Evolutionary conservation across 2,888 invertebrate genomes (phyloP).

Genomic region (Plagiodera versicolora): DNA sequence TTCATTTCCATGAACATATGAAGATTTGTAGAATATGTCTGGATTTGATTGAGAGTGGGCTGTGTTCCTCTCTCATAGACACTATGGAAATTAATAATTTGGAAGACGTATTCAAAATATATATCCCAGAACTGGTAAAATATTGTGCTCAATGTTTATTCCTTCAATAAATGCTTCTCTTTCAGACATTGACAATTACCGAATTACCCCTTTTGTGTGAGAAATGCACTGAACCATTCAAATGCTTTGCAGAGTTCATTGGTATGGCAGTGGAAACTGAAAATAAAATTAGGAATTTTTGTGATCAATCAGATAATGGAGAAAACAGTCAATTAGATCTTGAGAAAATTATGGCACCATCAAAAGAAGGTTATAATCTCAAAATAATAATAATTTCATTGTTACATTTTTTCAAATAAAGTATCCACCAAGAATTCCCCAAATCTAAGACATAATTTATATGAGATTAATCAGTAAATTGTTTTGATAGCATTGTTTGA

Average conservation of each 20-base stretch:
- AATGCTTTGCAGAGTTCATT: slow-evolving; percentile 19
- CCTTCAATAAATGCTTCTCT: not conserved
- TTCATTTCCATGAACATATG: slow-evolving; percentile 9
- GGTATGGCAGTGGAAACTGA: slow-evolving; percentile 12
- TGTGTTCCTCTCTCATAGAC: slow-evolving; percentile 12
- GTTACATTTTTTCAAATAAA: too few relatives aligned
- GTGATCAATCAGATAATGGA: slow-evolving; percentile 6
- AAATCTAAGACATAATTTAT: too few relatives aligned
- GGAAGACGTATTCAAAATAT: slow-evolving; percentile 13
- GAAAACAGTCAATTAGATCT: slow-evolving; percentile 10
- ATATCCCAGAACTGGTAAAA: slow-evolving; percentile 23
- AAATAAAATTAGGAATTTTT: slow-evolving; percentile 15
- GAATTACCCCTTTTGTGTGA: slow-evolving; percentile 19
- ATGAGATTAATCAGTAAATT: too few relatives aligned
- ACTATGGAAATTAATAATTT: slow-evolving; percentile 15
- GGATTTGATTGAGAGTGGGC: slow-evolving; percentile 10
- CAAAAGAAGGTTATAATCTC: slow-evolving; percentile 4
- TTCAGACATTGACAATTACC: slow-evolving; percentile 16
- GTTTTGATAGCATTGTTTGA: too few relatives aligned
- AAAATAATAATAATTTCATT: too few relatives aligned
- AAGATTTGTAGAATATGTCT: slow-evolving; percentile 21
- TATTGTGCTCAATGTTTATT: not conserved
- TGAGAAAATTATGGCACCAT: slow-evolving; percentile 2
- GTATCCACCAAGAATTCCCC: too few relatives aligned
- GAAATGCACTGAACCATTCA: slow-evolving; percentile 20